These are phyloP conservation scores for Saccostrea cuccullata DNA, from an alignment of 1,140 invertebrate genomes.

Conservation along the genomic window DNA sequence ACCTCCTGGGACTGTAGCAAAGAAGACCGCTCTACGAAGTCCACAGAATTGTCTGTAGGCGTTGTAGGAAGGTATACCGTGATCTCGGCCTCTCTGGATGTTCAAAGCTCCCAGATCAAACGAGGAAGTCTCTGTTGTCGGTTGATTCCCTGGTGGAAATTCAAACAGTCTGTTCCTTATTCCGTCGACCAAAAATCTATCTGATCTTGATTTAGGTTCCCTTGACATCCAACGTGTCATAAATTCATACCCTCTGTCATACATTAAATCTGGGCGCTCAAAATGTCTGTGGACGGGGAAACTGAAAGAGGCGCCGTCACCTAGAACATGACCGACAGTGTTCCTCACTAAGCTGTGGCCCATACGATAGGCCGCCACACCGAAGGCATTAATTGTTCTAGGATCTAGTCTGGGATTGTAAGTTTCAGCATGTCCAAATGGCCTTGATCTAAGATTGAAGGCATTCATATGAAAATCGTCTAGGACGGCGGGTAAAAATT, in stretches of 20 bases:
- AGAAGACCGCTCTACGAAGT: constrained; percentile 45
- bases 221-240: constrained; percentile 29
- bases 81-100: constrained; percentile 92
- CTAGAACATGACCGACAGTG: not conserved
- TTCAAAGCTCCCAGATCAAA: constrained; percentile 89
- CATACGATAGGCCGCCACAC: constrained; percentile 49
- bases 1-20: constrained; percentile 52
- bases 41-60: constrained; percentile 46
- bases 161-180: constrained; percentile 94
- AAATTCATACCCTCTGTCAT: not conserved
- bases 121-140: no score
- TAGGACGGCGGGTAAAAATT: constrained; percentile 85
- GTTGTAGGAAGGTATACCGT: constrained; percentile 89
- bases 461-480: not conserved
- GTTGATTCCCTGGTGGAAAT: no score
- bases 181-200: constrained; percentile 79
- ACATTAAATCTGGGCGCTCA: not conserved
- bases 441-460: constrained; percentile 78
- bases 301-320: not conserved
- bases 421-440: constrained; percentile 70
- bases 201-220: not conserved
- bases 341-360: constrained; percentile 48
- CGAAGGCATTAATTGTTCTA: constrained; percentile 42
- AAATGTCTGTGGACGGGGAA: constrained; percentile 14
- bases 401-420: constrained; percentile 41